Conservation (phyloP, 2,113 vertebrate genomes). For the Clupea harengus region DNA sequence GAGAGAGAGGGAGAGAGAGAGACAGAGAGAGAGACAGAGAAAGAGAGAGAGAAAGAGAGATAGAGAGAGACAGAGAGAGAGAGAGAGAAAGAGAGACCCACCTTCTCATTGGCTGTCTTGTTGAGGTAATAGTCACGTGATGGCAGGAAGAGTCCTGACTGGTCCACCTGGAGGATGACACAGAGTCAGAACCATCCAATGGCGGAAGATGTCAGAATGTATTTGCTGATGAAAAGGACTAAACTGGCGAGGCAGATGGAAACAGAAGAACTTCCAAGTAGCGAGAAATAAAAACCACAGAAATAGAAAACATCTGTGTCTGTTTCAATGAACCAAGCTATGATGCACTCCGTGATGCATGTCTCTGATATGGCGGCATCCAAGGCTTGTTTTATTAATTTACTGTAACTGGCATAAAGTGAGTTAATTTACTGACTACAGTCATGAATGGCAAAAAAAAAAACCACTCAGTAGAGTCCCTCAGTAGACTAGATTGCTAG, state of each 20-base stretch:
- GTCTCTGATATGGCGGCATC: not conserved
- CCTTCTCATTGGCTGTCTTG: conserved; percentile 93
- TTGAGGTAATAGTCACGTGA: conserved; percentile 98
- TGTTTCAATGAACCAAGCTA: not conserved
- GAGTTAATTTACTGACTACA: not conserved
- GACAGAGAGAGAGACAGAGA: not conserved
- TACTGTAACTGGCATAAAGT: not conserved
- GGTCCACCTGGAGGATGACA: conserved; percentile 82
- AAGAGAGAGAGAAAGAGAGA: too few species aligned
- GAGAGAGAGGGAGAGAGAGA: not conserved
- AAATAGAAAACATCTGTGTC: not conserved
- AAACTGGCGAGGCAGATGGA: not conserved
- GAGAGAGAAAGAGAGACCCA: conserved; percentile 44
- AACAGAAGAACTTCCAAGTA: not conserved
- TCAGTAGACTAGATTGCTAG: not conserved
- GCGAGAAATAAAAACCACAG: not conserved
- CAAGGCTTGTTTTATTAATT: not conserved
- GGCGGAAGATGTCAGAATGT: not conserved
- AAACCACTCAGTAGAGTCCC: not conserved
- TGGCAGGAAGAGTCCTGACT: conserved; percentile 92
- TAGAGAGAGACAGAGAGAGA: not conserved
- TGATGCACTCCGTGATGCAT: not conserved
- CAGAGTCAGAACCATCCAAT: not conserved
- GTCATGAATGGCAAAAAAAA: not conserved
- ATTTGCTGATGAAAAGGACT: not conserved